phyloP scores from a whole-genome alignment of 1,140 invertebrate genomes.

The Mya arenaria region DNA sequence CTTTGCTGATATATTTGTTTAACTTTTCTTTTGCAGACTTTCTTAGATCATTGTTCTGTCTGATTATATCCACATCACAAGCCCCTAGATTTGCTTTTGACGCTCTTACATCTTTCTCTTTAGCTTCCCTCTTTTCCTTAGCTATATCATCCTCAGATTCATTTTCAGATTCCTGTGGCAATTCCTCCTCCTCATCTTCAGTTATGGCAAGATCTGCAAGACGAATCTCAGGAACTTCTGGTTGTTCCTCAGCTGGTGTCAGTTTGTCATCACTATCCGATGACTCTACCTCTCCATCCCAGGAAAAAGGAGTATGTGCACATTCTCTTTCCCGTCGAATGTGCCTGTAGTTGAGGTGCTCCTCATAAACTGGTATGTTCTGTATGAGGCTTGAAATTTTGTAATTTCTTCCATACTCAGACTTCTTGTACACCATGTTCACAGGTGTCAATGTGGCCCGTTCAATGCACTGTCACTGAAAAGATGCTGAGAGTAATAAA shows the following conservation, averaged over 20 bases:
- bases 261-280: conserved; percentile 49
- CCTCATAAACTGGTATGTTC: conserved; percentile 43
- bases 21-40: conserved; percentile 52
- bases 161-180: neutral
- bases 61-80: conserved; percentile 31
- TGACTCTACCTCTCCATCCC: conserved; percentile 47
- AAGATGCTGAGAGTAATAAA: too few relatives aligned
- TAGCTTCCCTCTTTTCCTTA: neutral
- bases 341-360: conserved; percentile 40
- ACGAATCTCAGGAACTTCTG: conserved; percentile 31
- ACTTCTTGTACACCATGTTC: conserved; percentile 50
- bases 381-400: conserved; percentile 41
- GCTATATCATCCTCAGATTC: conserved; percentile 29
- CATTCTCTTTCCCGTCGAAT: conserved; percentile 45
- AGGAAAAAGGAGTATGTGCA: conserved; percentile 48
- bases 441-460: too few relatives aligned
- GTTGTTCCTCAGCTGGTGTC: conserved; percentile 1
- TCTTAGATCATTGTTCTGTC: conserved; percentile 28
- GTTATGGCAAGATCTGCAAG: conserved; percentile 28
- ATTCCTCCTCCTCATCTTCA: conserved; percentile 33
- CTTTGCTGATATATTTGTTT: conserved; percentile 47
- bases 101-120: neutral
- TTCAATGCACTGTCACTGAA: too few relatives aligned
- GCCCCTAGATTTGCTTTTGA: neutral
- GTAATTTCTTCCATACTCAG: conserved; percentile 49